These are phyloP conservation scores for Aplodontia rufa DNA, from an alignment of 2,113 vertebrate genomes.

Conservation along the genomic window DNA sequence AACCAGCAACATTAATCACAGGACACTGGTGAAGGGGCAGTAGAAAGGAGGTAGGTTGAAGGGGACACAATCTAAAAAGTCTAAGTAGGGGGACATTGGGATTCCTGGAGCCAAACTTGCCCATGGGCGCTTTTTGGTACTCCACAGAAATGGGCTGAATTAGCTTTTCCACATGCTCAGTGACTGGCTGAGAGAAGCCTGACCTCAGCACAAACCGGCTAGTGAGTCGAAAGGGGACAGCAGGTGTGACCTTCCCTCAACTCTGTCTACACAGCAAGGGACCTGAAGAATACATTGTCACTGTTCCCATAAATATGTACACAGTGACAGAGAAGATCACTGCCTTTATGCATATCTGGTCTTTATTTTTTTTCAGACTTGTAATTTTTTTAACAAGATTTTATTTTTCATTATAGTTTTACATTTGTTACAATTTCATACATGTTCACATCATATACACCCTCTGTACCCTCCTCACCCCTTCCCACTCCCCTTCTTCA, in stretches of 20 bases:
- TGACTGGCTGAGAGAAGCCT: not conserved
- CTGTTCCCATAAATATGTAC: not conserved
- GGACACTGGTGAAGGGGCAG: not conserved
- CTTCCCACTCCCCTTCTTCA: no score
- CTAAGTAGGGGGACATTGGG: fast-evolving
- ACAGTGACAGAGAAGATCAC: not conserved
- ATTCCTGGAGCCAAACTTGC: not conserved
- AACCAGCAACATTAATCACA: not conserved
- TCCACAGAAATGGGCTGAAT: not conserved
- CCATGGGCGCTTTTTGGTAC: not conserved
- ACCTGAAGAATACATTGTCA: not conserved
- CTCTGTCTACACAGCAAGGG: not conserved
- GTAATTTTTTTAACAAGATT: no score
- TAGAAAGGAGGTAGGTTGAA: not conserved
- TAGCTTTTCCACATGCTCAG: not conserved
- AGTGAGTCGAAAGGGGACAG: not conserved
- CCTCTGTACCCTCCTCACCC: no score
- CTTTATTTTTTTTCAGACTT: no score
- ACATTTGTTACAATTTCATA: no score
- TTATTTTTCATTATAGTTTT: no score
- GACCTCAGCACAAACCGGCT: not conserved
- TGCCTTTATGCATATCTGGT: not conserved
- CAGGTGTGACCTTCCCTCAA: fast-evolving
- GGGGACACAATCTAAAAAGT: not conserved
- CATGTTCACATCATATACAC: no score